These are phyloP conservation scores for Taxidea taxus DNA, from an alignment of 2,113 vertebrate species.

Conservation along the genomic window DNA sequence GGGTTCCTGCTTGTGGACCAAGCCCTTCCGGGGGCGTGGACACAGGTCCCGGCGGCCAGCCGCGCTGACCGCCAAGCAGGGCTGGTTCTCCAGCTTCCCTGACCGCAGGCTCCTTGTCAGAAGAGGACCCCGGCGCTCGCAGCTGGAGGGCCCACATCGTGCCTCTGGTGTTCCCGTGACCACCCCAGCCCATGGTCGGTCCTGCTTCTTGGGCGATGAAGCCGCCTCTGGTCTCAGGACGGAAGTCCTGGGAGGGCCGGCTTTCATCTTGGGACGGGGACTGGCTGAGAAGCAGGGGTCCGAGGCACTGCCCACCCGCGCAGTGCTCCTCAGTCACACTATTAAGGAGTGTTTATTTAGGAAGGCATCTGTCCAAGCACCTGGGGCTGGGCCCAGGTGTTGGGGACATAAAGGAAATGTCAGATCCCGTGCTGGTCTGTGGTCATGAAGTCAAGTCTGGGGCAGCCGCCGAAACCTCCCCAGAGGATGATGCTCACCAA, in stretches of 20 bases:
- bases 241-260: not conserved
- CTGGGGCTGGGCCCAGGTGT: no score
- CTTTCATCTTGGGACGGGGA: not conserved
- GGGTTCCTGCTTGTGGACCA: rapidly evolving
- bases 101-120: not conserved
- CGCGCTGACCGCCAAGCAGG: not conserved
- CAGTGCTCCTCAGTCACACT: rapidly evolving
- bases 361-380: not conserved
- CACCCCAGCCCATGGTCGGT: rapidly evolving
- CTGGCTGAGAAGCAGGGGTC: not conserved
- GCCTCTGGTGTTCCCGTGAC: no score
- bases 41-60: not conserved
- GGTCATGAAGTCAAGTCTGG: rapidly evolving
- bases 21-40: not conserved
- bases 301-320: not conserved
- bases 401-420: not conserved
- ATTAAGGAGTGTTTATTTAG: not conserved
- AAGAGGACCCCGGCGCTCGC: not conserved
- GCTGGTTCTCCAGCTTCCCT: not conserved
- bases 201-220: not conserved
- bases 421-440: not conserved
- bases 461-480: not conserved
- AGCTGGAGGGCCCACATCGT: not conserved
- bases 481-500: rapidly evolving
- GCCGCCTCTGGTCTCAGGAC: not conserved